Conservation (phyloP, 2,797 vertebrate genomes). For the Numenius phaeopus region DNA sequence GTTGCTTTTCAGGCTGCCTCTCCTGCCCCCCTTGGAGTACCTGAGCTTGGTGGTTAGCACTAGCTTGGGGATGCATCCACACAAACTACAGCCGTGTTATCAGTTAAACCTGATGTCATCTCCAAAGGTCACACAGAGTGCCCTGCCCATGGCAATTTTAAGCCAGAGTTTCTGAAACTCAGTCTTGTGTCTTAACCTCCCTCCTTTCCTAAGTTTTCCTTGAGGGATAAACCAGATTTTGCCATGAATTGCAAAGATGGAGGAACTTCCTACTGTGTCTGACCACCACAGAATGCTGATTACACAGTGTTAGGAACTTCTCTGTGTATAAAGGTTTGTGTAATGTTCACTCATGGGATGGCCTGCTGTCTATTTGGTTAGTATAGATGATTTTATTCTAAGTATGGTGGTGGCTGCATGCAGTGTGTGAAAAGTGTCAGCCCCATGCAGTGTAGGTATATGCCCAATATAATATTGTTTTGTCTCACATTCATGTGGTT, state of each 20-base stretch:
- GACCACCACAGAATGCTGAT: not conserved
- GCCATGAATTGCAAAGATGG: not conserved
- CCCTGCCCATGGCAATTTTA: not conserved
- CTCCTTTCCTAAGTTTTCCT: not conserved
- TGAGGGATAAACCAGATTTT: not conserved
- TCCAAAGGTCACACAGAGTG: not conserved
- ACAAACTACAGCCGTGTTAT: not conserved
- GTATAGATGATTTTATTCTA: conserved; percentile 36
- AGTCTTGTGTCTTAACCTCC: not conserved
- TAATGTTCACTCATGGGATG: not conserved
- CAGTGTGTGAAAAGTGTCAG: conserved; percentile 17
- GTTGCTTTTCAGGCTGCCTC: not conserved
- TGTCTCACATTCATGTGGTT: not conserved
- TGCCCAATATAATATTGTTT: conserved; percentile 3
- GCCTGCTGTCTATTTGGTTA: conserved; percentile 1
- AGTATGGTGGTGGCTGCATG: not conserved
- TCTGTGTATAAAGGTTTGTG: not conserved
- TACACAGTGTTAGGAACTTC: not conserved
- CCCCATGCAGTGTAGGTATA: not conserved
- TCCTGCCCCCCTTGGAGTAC: fast-evolving
- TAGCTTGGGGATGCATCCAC: not conserved
- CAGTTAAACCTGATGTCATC: not conserved
- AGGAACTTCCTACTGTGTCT: not conserved
- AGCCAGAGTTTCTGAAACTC: not conserved
- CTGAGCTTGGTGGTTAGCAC: not conserved